Evolutionary conservation across 2,888 invertebrate genomes (phyloP), one percentile per base, ranked within the genome.

Genomic region (Liodrosophila aerea): DNA sequence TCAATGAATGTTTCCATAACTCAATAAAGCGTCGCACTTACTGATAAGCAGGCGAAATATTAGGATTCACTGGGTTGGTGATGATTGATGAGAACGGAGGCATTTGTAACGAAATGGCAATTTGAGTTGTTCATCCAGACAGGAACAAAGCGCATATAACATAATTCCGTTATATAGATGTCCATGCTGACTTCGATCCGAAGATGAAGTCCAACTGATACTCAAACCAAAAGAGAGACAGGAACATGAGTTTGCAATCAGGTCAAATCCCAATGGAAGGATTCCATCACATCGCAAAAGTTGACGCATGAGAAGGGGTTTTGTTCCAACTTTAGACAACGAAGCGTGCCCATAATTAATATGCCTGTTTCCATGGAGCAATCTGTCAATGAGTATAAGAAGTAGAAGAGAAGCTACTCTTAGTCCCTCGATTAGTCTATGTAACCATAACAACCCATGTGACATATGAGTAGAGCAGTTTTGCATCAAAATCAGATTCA

Each of bases 271-370:
- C 65, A 75, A 61, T 45, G 64, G 63, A 62, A 66, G 69, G n/a
- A 9, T 15, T 31, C 22, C 7, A 29, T 15, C 1, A 30, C n/a
- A 39, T 11, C 58, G 64, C 67, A 72, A 45, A 45, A n/a, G 49
- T 18, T 16, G 4, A 16, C 8, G 30, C 36, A n/a, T 39, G 43
- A 40, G 41, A 72, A 46, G 4, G 68, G 61, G 43, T 53, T 73
- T 49, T 33, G 57, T 67, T 68, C 59, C 64, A 60, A 33, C n/a
- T 39, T 31, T 15, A 34, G 22, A 40, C 15, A 15, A 37, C 34
- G 33, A 34, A 15, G 52, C 44, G 49, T 33, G 63, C 41, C 57
- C 54, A 68, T 77, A 77, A 84, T 86, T 86, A 84, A 78, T 78
- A 75, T 72, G 57, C 51, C 59, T 64, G 82, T 71, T 61, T 31